A percentile compares a stretch with the other conserved stretches of the same genome.
These are phyloP conservation scores for Zaprionus nigranus DNA, from an alignment of 1,140 invertebrate genomes.

Conservation along the genomic window DNA sequence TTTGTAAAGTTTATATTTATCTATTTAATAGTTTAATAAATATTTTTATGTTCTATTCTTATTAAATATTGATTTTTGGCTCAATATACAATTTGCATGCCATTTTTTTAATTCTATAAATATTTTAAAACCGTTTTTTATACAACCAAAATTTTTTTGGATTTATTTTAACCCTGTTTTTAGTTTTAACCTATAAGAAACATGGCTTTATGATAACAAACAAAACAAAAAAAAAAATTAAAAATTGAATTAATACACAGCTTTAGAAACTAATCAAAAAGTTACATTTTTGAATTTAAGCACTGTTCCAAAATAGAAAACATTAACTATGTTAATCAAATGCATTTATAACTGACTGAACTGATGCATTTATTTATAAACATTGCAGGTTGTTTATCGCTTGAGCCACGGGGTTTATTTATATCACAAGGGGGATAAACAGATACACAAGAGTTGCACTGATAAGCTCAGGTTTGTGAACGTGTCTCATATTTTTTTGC, in stretches of 20 bases:
- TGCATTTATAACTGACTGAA: not conserved
- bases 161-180: too few relatives aligned
- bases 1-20: too few relatives aligned
- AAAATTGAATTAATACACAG: not conserved
- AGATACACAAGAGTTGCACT: constrained; percentile 1
- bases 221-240: not conserved
- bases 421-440: not conserved
- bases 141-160: too few relatives aligned
- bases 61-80: not conserved
- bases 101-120: not conserved
- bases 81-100: too few relatives aligned
- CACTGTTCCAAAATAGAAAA: constrained; percentile 2
- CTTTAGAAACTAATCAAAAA: not conserved
- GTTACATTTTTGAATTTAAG: constrained; percentile 4
- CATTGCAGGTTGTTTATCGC: constrained; percentile 10
- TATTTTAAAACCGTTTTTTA: not conserved
- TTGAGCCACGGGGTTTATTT: not conserved
- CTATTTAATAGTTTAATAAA: not conserved
- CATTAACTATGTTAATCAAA: not conserved
- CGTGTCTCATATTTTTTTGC: constrained; percentile 5
- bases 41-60: not conserved
- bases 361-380: constrained; percentile 1
- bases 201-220: too few relatives aligned
- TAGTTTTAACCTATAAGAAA: too few relatives aligned
- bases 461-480: constrained; percentile 24